Base-by-base conservation (phyloP, 1,140 invertebrate species). In the Amphibalanus amphitrite region DNA sequence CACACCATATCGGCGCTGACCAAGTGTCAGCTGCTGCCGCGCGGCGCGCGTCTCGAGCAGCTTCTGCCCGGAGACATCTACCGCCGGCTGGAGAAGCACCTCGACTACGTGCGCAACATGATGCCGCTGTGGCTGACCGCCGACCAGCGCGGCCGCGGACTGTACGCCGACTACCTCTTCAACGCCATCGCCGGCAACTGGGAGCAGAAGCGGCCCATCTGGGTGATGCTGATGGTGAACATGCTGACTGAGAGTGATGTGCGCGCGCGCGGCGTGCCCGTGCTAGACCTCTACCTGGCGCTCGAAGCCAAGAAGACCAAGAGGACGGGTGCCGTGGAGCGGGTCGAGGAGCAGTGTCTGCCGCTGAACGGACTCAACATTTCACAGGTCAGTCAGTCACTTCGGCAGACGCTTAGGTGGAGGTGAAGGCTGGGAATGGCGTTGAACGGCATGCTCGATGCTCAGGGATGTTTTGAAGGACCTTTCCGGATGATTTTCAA, bases 151-250 rank as follows among this genome's bases (percentile, higher is more conserved):
- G 79, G 78, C n/a, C 76, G 81, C 69, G 83, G 83, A 3, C 74
- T 83, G 15, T 82, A 83, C 75, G 81, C 80, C 13, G 82, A 85
- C 74, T 83, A 84, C 75, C 78, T 85, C 30, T 82, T 80, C 76
- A 82, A 82, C 72, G 81, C 83, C 33, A 83, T 85, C 29, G 82
- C 84, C 3, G 82, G 82, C 74, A 82, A 84, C 76, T 85, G 84
- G 84, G 80, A 84, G 71, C 74, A 82, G 28, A 85, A 85, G 75
- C 73, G 83, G 71, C 84, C 84, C 8, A 79, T 85, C 17, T 85
- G 84, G 84, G 81, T 84, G 29, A 83, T 85, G 82, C 75, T 85
- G 71, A 83, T 85, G 82, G 78, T 85, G 17, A 84, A 85, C 75
- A 82, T 83, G 4, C 75, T 85, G 71, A 84, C 82, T 13, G 82